These are phyloP conservation scores for Ennomos fuscantarius DNA, from an alignment of 2,888 invertebrate species.

Conservation along the genomic window DNA sequence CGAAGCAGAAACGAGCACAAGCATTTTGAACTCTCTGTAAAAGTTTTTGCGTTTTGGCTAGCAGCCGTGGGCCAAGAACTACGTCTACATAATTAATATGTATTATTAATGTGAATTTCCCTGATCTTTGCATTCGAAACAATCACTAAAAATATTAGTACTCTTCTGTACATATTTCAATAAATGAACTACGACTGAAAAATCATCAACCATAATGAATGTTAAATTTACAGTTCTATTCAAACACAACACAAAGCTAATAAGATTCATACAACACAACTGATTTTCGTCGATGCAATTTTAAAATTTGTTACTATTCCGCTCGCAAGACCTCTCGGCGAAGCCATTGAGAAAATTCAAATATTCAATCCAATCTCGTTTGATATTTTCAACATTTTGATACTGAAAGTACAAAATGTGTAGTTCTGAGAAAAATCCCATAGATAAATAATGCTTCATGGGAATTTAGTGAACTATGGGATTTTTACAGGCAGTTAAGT, in stretches of 20 bases:
- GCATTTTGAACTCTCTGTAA: no score
- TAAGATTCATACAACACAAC: conserved; percentile 1
- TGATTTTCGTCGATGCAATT: conserved; percentile 6
- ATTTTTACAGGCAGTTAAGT: no score
- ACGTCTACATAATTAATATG: no score
- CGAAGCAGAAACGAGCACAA: no score
- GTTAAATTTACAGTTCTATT: not conserved
- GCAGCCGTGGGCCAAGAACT: no score
- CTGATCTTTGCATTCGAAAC: no score
- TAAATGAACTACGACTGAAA: no score
- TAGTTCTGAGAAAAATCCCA: not conserved
- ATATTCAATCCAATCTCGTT: conserved; percentile 25
- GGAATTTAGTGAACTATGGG: no score
- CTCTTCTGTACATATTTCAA: no score
- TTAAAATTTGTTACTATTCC: conserved; percentile 22
- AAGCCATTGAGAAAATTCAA: conserved; percentile 16
- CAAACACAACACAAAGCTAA: not conserved
- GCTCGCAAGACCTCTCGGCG: conserved; percentile 7
- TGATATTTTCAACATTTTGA: conserved; percentile 8
- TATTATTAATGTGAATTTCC: no score
- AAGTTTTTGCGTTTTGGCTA: no score
- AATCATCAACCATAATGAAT: not conserved
- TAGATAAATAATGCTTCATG: not conserved
- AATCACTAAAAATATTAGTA: no score
- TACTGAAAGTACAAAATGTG: not conserved